These are phyloP conservation scores for Panulirus ornatus DNA, from an alignment of 1,140 invertebrate species.

Conservation along the genomic window DNA sequence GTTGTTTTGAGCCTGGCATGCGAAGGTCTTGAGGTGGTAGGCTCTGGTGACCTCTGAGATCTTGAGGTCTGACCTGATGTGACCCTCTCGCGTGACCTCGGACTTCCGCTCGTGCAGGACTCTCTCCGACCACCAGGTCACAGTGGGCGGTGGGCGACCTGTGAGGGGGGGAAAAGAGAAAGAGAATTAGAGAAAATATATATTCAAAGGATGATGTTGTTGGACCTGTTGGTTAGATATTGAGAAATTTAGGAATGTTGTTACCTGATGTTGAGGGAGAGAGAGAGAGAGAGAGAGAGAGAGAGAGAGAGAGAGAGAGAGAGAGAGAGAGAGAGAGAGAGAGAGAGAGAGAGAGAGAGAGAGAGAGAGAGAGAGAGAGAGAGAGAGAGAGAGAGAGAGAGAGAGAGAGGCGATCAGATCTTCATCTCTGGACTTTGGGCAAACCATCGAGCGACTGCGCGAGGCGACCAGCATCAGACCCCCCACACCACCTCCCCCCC, in stretches of 20 bases:
- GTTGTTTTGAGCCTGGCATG: constrained; percentile 69
- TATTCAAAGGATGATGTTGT: too few species aligned
- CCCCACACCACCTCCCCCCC: too few species aligned
- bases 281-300: not conserved
- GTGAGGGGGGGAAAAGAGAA: not conserved
- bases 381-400: too few species aligned
- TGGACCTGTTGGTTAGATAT: too few species aligned
- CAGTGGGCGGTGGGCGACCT: constrained; percentile 72
- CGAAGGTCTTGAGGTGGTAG: constrained; percentile 56
- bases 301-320: not conserved
- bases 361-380: not conserved
- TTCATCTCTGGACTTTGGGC: too few species aligned
- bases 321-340: not conserved
- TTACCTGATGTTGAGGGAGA: not conserved
- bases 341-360: not conserved
- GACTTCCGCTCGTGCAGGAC: constrained; percentile 47
- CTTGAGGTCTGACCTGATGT: constrained; percentile 47
- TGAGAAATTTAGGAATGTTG: too few species aligned
- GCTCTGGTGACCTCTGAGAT: constrained; percentile 61
- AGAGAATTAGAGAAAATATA: too few species aligned
- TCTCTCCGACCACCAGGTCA: constrained; percentile 70
- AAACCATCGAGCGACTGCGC: too few species aligned
- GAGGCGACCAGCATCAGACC: too few species aligned
- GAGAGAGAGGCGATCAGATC: too few species aligned
- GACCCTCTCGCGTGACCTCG: constrained; percentile 52